These are phyloP conservation scores for Oligia fasciuncula DNA, from an alignment of 2,888 invertebrate genomes.

Conservation along the genomic window DNA sequence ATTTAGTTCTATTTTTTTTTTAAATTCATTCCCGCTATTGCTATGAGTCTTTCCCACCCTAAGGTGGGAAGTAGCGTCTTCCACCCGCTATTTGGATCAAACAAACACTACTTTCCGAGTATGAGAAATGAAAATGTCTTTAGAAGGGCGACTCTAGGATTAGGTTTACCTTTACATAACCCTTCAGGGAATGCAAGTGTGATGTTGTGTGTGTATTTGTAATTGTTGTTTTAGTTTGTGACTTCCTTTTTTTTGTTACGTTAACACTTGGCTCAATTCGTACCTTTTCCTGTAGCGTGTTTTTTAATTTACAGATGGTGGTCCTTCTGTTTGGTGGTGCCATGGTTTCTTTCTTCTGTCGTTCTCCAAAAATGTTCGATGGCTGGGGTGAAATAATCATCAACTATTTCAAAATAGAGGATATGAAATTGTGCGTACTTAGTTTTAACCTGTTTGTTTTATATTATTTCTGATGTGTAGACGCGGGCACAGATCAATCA, in stretches of 20 bases:
- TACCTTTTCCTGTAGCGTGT: neutral
- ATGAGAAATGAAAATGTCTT: too few relatives aligned
- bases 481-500: neutral
- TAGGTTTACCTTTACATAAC: neutral
- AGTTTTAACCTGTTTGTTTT: neutral
- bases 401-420: conserved; percentile 38
- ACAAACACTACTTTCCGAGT: too few relatives aligned
- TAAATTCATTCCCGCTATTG: too few relatives aligned
- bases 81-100: too few relatives aligned
- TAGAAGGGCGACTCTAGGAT: neutral
- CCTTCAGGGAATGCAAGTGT: neutral
- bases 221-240: neutral
- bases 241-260: neutral
- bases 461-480: neutral
- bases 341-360: conserved; percentile 80
- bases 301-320: conserved; percentile 77
- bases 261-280: neutral
- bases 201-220: neutral
- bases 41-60: too few relatives aligned
- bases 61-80: too few relatives aligned
- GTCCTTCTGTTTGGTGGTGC: conserved; percentile 78
- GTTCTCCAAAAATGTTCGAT: conserved; percentile 82
- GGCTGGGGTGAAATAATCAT: conserved; percentile 81
- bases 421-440: conserved; percentile 74
- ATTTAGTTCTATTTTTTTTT: too few relatives aligned